phyloP scores from a whole-genome alignment of 2,113 vertebrate genomes.

The Mormyrus iriodes region DNA sequence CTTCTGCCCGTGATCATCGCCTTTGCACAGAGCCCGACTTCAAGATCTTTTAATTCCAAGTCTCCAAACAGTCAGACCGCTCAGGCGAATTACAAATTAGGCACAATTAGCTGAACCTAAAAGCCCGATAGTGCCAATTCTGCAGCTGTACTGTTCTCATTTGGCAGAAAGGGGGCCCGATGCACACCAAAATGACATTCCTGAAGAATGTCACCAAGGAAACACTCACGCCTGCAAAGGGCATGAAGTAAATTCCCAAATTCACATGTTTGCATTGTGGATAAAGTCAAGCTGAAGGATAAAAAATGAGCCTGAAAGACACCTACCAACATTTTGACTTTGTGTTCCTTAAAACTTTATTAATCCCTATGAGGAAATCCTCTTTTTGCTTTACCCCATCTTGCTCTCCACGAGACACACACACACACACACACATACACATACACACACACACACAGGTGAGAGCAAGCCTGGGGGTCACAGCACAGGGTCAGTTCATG shows the following conservation, averaged over 20 bases:
- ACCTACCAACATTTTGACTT: background rate
- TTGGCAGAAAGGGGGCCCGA: background rate
- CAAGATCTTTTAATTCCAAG: background rate
- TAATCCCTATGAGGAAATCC: background rate
- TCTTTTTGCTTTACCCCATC: background rate
- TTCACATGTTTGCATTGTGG: background rate
- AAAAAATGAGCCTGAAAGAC: background rate
- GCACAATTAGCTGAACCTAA: background rate
- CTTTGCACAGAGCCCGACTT: background rate
- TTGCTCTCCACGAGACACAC: no score
- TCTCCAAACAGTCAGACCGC: background rate
- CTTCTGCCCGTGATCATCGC: background rate
- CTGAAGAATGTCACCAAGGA: background rate
- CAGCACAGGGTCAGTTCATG: background rate
- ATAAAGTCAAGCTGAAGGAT: background rate
- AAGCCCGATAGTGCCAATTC: background rate
- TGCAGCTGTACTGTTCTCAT: background rate
- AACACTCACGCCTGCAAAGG: background rate
- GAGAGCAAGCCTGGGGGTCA: background rate
- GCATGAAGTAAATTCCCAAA: background rate
- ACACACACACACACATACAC: no score
- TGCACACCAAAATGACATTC: background rate
- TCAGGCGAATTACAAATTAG: background rate
- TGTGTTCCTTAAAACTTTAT: background rate
- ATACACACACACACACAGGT: no score